Evolutionary conservation across 2,797 vertebrate species (phyloP), one percentile per base, ranked within the genome.

Genomic region (Lepilemur ruficaudatus): DNA sequence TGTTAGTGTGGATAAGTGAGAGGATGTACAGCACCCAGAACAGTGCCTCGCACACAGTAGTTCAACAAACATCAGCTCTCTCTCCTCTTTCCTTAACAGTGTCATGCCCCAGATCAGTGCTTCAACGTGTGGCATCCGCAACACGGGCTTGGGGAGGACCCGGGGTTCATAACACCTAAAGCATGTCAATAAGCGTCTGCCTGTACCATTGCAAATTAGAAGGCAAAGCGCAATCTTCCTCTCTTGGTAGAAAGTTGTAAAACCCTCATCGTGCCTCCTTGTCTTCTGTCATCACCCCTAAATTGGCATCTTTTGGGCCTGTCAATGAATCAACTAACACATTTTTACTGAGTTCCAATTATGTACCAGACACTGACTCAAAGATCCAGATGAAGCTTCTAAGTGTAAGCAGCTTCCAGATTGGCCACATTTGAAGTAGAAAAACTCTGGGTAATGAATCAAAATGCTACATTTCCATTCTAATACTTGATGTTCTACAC

Each of bases 391-490:
- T 12, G 61, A 93, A 59, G 32, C 41, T 57, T 82, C 76, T 63
- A n/a, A 73, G 69, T 41, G 52, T 28, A 88, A 73, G 22, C 48
- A 65, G 46, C 70, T 95, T 88, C 48, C 30, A 79, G 67, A 57
- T 67, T 35, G 59, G n/a, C 32, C 89, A 75, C 28, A 55, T 52
- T 95, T 93, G 55, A 63, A 11, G 57, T 28, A 87, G 32, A 4
- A 32, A 38, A 85, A 72, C 14, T 61, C 46, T 69, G 25, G 28
- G 32, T 48, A 85, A 80, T 61, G 70, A 61, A 69, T 78, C 6
- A 70, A 82, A 91, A 84, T 57, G 38, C 81, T 72, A 20, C 35
- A 43, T 91, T 94, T 91, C 81, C 50, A 79, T 84, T 88, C 10
- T 18, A 46, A 84, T 28, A 41, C 67, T 23, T 69, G 48, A 50